Percentiles rank a stretch among this genome's conserved stretches.
phyloP scores from a whole-genome alignment of 2,113 vertebrate genomes.

The Alethe castanea region DNA sequence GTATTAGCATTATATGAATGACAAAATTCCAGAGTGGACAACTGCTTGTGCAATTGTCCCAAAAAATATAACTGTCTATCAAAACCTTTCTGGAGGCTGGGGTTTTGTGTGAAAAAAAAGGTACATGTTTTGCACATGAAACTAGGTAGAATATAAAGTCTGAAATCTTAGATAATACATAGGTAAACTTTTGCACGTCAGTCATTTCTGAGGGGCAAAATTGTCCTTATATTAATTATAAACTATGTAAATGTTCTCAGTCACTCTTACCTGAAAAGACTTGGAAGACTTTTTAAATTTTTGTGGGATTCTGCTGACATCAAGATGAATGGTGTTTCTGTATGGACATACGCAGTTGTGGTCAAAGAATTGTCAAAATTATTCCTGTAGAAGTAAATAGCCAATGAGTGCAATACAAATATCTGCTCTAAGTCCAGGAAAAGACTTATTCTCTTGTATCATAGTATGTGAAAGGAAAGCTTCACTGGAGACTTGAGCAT shows the following conservation, averaged over 20 bases:
- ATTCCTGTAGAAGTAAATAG: neutral
- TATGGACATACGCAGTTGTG: neutral
- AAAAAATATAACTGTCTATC: neutral
- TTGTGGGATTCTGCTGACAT: neutral
- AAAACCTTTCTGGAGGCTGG: neutral
- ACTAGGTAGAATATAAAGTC: neutral
- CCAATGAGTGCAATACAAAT: neutral
- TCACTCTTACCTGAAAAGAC: neutral
- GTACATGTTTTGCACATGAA: neutral
- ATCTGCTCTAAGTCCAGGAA: neutral
- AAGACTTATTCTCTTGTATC: neutral
- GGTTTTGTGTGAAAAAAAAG: neutral
- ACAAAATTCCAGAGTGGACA: neutral
- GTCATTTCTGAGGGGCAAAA: neutral
- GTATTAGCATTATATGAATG: neutral
- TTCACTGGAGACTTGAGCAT: neutral
- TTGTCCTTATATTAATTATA: neutral
- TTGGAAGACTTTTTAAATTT: neutral
- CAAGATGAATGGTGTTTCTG: neutral
- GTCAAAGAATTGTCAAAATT: neutral
- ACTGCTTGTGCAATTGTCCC: accelerated
- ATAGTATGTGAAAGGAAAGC: neutral
- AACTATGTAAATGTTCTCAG: neutral
- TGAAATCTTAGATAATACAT: neutral
- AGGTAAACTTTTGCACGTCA: neutral